Base-by-base conservation (phyloP, 1,140 invertebrate genomes). In the Teleogryllus occipitalis region DNA sequence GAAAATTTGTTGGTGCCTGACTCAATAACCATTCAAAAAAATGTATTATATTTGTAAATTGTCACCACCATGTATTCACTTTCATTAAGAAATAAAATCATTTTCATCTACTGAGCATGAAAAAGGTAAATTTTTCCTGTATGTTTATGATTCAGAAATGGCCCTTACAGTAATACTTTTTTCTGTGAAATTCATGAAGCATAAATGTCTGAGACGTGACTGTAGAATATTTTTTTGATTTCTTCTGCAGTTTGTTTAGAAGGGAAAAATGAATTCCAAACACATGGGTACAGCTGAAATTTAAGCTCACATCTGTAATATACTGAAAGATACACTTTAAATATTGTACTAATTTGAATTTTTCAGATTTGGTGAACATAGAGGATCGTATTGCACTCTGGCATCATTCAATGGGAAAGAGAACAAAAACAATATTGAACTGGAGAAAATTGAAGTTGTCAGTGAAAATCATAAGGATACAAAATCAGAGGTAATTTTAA, bases 331-430 rank as follows among this genome's bases (percentile, higher is more conserved):
- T 39, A 39, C 48, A 78, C 21, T 72, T 22, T 27, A 14, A 39
- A 4, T 14, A 72, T 8, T 47, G 21, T 75, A 80, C 74, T 75
- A 81, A 77, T 74, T 78, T 81, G 82, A 79, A 80, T 80, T 80
- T 84, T 84, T 77, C 80, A 88, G 88, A 81, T 91, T 92, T 86
- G 91, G 91, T 10, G 91, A 92, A 83, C 89, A 88, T 82, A 89
- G 89, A 83, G 90, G 90, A 6, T 90, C 90, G 18, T 90, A 90
- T 83, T 91, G 90, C 83, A 91, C 90, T 74, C 83, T 92, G 74
- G 90, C 90, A 39, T 89, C 88, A 21, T 91, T 91, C 80, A 88
- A 87, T 81, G 88, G 90, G 79, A 87, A 88, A 80, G 89, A 90
- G 82, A 89, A 88, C 80, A 81, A 83, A 22, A 81, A 83, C 81